Conservation (phyloP, 1,140 invertebrate species). For the Drosophila asahinai region DNA sequence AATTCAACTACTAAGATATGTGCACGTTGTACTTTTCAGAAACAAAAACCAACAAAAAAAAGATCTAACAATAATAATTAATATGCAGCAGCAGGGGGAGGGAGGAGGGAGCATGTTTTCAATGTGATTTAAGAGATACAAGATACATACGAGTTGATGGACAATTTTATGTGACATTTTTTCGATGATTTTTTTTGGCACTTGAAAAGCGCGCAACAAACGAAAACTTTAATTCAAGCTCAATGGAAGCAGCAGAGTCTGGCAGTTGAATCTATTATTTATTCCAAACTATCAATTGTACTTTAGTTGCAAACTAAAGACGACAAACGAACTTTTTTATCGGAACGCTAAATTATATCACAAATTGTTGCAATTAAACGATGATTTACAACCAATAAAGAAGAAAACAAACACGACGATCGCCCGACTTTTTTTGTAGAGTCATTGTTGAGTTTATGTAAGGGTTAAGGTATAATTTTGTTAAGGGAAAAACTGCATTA, state of each 20-base stretch:
- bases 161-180: constrained; percentile 76
- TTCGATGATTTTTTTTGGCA: constrained; percentile 67
- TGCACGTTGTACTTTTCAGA: constrained; percentile 81
- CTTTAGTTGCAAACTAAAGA: constrained; percentile 64
- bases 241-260: constrained; percentile 50
- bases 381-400: constrained; percentile 54
- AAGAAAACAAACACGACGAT: constrained; percentile 36
- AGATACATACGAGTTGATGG: constrained; percentile 46
- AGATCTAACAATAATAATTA: constrained; percentile 39
- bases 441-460: background rate
- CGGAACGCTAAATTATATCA: constrained; percentile 63
- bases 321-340: constrained; percentile 53
- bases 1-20: constrained; percentile 72
- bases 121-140: constrained; percentile 76
- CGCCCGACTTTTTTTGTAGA: no score
- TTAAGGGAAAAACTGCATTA: no score
- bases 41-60: constrained; percentile 58
- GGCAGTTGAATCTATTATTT: constrained; percentile 58
- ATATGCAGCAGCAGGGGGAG: constrained; percentile 23
- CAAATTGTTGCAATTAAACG: constrained; percentile 67
- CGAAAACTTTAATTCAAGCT: constrained; percentile 60
- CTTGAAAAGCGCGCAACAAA: constrained; percentile 59
- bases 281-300: constrained; percentile 44
- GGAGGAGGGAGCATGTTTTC: constrained; percentile 50
- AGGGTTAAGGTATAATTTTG: background rate